These are phyloP conservation scores for Polypterus bichir DNA, from an alignment of 2,113 vertebrate genomes.

Conservation along the genomic window DNA sequence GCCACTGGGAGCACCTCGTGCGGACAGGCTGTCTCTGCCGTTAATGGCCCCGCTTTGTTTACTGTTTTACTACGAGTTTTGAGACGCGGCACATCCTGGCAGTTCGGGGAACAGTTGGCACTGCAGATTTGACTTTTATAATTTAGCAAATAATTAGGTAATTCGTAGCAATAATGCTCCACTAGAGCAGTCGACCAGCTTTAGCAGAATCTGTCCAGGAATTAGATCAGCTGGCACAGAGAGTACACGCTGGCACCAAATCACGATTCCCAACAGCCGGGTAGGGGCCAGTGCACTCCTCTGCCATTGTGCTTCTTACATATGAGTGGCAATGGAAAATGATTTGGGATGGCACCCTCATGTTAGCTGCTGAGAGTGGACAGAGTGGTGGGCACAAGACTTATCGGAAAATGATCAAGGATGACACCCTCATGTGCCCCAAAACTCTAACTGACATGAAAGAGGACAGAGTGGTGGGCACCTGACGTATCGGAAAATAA, in stretches of 20 bases:
- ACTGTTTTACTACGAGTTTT: constrained; percentile 50
- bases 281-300: too few relatives aligned
- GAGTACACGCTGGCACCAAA: background rate
- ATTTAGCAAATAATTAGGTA: constrained; percentile 62
- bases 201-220: constrained; percentile 18
- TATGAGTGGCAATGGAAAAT: too few relatives aligned
- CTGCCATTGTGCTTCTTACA: too few relatives aligned
- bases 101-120: constrained; percentile 51
- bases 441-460: too few relatives aligned
- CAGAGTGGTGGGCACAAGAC: too few relatives aligned
- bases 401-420: too few relatives aligned
- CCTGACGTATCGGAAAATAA: too few relatives aligned
- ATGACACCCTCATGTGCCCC: too few relatives aligned
- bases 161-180: constrained; percentile 37
- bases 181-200: constrained; percentile 35
- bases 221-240: constrained; percentile 28
- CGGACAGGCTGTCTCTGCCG: constrained; percentile 43
- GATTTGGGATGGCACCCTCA: too few relatives aligned
- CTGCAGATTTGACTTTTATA: constrained; percentile 55
- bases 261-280: too few relatives aligned
- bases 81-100: constrained; percentile 42
- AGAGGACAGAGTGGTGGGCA: too few relatives aligned
- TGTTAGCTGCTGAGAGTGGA: too few relatives aligned
- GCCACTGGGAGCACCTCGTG: constrained; percentile 47
- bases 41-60: constrained; percentile 54